Evolutionary conservation across 2,113 vertebrate species (phyloP).

Genomic region (Motacilla alba): DNA sequence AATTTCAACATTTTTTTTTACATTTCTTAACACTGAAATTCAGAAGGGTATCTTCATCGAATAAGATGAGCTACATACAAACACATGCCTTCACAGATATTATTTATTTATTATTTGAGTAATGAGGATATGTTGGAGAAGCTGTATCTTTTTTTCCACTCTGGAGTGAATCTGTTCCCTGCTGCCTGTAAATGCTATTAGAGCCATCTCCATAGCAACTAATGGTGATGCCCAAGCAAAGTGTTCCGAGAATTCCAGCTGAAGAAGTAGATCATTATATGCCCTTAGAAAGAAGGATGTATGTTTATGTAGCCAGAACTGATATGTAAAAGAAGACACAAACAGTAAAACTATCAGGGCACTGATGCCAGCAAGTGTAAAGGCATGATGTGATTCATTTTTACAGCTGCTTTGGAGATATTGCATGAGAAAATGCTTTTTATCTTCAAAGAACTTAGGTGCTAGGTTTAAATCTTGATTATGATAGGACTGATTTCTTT

Average conservation of each 20-base stretch:
- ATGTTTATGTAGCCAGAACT: background rate
- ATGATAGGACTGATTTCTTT: background rate
- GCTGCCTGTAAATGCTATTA: background rate
- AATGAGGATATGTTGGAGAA: background rate
- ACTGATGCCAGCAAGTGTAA: background rate
- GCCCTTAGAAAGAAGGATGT: background rate
- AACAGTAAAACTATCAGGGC: background rate
- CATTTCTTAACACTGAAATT: background rate
- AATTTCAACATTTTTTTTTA: background rate
- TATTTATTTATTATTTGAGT: background rate
- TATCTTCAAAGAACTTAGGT: background rate
- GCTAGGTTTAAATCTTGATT: background rate
- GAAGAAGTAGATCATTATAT: background rate
- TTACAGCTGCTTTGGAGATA: background rate
- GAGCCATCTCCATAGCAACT: conserved; percentile 43
- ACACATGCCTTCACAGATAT: fast-evolving
- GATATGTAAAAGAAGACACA: background rate
- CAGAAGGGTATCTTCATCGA: background rate
- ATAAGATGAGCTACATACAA: background rate
- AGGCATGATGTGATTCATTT: background rate
- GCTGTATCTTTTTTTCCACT: background rate
- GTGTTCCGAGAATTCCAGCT: background rate
- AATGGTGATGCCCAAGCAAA: conserved; percentile 4
- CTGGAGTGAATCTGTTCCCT: background rate
- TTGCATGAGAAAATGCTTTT: background rate